These are phyloP conservation scores for Eospalax fontanierii DNA, from an alignment of 2,797 vertebrate species.

Conservation along the genomic window DNA sequence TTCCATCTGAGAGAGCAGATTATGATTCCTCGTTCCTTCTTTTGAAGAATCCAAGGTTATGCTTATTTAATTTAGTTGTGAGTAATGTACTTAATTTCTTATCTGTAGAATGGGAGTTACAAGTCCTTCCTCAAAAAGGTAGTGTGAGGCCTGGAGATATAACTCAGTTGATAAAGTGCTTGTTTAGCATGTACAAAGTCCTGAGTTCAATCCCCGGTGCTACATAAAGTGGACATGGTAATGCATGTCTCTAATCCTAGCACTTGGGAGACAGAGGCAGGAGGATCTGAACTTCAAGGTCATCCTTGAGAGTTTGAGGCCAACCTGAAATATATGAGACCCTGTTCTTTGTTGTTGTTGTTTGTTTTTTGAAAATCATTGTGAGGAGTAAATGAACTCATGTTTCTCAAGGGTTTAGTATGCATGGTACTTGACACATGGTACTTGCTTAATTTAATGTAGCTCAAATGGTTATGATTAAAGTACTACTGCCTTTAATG, in stretches of 20 bases:
- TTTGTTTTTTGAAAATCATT: not conserved
- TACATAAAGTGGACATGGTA: not conserved
- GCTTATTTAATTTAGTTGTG: not conserved
- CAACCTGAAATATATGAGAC: not conserved
- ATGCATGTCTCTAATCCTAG: not conserved
- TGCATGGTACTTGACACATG: not conserved
- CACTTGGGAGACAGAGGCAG: not conserved
- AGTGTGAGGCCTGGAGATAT: not conserved
- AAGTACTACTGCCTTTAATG: not conserved
- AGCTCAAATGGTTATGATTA: not conserved
- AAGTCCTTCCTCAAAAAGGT: not conserved
- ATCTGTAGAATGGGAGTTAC: slow-evolving; percentile 3
- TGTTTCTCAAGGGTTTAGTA: not conserved
- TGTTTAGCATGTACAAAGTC: not conserved
- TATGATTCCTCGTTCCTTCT: not conserved
- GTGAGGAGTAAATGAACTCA: not conserved
- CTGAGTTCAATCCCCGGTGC: not conserved
- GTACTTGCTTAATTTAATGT: not conserved
- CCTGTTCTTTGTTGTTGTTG: not conserved
- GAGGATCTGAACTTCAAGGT: not conserved
- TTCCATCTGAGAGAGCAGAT: not conserved
- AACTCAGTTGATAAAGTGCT: not conserved
- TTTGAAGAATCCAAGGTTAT: not conserved
- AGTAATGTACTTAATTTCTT: slow-evolving; percentile 2
- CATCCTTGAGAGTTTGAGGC: not conserved